Evolutionary conservation across 2,888 invertebrate genomes (phyloP).

Genomic region (Chaetogeoica ovagalla): DNA sequence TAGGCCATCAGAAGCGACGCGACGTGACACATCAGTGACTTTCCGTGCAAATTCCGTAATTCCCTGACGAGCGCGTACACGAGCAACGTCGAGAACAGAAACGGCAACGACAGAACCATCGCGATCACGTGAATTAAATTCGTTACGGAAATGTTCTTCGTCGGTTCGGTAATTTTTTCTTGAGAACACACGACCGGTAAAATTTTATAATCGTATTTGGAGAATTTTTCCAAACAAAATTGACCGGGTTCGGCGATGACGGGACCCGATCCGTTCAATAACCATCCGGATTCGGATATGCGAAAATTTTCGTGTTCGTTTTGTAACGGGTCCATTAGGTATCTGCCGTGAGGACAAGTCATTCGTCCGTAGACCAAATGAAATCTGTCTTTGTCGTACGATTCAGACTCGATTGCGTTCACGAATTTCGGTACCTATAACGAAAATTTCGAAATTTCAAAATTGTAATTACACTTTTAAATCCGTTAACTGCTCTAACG

Average conservation of each 20-base stretch:
- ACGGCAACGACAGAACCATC: slow-evolving; percentile 64
- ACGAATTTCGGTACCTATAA: slow-evolving; percentile 3
- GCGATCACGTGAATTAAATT: slow-evolving; percentile 58
- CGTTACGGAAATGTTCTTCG: background rate
- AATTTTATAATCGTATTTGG: background rate
- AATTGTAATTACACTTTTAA: background rate
- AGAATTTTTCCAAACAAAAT: slow-evolving; percentile 37
- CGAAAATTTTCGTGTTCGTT: background rate
- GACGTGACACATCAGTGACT: slow-evolving; percentile 58
- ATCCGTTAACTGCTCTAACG: background rate
- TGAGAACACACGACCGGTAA: slow-evolving; percentile 54
- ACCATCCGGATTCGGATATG: background rate
- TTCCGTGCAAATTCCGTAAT: slow-evolving; percentile 62
- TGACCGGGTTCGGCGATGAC: background rate
- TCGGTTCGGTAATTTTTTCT: slow-evolving; percentile 3
- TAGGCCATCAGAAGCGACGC: slow-evolving; percentile 57
- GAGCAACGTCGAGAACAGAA: slow-evolving; percentile 63
- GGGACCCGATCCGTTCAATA: background rate
- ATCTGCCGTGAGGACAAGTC: background rate
- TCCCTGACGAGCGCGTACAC: slow-evolving; percentile 64
- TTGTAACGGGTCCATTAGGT: background rate
- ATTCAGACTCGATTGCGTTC: background rate
- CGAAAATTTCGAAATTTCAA: background rate
- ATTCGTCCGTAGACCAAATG: background rate
- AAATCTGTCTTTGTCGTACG: background rate